Percentiles rank a stretch among this genome's conserved stretches.
These are phyloP conservation scores for Berghia stephanieae DNA, from an alignment of 1,140 invertebrate genomes.

Conservation along the genomic window DNA sequence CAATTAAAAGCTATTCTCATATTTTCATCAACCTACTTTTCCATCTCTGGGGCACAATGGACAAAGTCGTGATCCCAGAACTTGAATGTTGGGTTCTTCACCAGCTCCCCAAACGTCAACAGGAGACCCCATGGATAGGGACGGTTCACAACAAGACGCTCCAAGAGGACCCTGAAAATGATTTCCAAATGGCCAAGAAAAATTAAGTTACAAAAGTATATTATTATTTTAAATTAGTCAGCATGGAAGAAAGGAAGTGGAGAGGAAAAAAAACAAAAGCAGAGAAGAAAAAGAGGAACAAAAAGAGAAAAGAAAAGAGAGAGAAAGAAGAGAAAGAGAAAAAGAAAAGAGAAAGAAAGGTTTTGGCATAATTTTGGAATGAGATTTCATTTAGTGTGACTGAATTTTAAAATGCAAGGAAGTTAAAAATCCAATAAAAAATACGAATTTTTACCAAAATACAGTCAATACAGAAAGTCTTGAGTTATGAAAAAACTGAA, in stretches of 20 bases:
- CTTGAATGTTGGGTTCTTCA: constrained; percentile 98
- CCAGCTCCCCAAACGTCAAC: constrained; percentile 98
- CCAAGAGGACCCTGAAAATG: constrained; percentile 87
- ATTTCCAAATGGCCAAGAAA: too few relatives aligned
- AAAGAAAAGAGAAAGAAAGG: too few relatives aligned
- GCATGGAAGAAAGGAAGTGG: too few relatives aligned
- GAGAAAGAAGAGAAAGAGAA: neutral
- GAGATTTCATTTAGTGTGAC: too few relatives aligned
- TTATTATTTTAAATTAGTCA: too few relatives aligned
- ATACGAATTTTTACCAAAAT: too few relatives aligned
- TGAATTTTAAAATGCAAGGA: too few relatives aligned
- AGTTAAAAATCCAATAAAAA: too few relatives aligned
- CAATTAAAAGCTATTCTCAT: neutral
- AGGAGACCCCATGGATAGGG: constrained; percentile 99
- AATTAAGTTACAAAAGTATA: too few relatives aligned
- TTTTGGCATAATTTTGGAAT: too few relatives aligned
- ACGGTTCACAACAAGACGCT: constrained; percentile 95
- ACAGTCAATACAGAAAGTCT: too few relatives aligned
- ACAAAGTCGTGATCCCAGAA: constrained; percentile 99
- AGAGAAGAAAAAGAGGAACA: neutral
- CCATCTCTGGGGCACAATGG: constrained; percentile 97
- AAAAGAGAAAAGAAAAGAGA: neutral
- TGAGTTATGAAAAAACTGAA: too few relatives aligned
- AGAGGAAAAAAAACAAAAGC: neutral
- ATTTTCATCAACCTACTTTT: constrained; percentile 72